Conservation (phyloP, 2,888 invertebrate species). For the Cephus runcator region DNA sequence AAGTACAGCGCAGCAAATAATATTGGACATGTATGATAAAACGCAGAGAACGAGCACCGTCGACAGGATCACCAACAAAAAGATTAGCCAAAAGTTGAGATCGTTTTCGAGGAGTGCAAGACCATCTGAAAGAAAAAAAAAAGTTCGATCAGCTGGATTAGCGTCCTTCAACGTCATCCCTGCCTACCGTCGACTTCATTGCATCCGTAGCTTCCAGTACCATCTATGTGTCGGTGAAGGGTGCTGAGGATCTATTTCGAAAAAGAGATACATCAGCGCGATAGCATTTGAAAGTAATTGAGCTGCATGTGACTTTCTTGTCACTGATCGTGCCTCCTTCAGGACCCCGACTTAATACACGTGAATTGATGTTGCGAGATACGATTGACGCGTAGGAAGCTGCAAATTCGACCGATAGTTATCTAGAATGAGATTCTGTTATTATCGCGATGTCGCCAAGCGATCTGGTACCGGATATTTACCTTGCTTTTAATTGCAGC, state of each 20-base stretch:
- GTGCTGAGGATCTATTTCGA: background rate
- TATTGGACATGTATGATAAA: slow-evolving; percentile 69
- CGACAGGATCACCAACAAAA: slow-evolving; percentile 67
- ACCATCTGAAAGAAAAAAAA: slow-evolving; percentile 63
- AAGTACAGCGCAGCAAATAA: slow-evolving; percentile 73
- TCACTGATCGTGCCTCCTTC: background rate
- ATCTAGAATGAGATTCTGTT: background rate
- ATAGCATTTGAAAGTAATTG: background rate
- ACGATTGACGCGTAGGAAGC: background rate
- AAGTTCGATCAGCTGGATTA: slow-evolving; percentile 22
- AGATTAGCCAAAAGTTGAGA: slow-evolving; percentile 74
- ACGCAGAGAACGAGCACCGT: slow-evolving; percentile 67
- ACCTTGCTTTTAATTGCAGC: background rate
- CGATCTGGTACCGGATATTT: background rate
- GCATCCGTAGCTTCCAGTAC: background rate
- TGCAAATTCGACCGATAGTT: background rate
- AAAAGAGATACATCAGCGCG: background rate
- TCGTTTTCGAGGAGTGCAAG: slow-evolving; percentile 66
- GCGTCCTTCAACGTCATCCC: background rate
- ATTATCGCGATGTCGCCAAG: background rate
- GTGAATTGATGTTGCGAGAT: background rate
- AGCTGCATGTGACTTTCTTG: background rate
- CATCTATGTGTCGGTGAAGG: background rate
- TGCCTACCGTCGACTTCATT: background rate
- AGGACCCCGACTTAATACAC: background rate